These are phyloP conservation scores for Anarrhichthys ocellatus DNA, from an alignment of 2,113 vertebrate genomes.

Conservation along the genomic window DNA sequence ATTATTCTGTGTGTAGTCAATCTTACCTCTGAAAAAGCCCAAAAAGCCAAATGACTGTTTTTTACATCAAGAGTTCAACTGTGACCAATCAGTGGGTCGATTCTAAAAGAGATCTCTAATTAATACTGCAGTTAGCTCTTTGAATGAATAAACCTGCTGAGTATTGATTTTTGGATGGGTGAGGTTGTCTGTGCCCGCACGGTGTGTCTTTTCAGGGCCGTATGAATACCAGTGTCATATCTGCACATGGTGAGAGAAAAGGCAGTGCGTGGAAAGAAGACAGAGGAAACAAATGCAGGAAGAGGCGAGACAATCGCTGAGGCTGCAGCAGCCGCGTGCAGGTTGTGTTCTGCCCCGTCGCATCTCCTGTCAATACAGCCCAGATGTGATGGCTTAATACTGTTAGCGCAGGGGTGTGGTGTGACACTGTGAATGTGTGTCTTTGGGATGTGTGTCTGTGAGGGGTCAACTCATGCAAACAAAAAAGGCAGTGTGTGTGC, in stretches of 20 bases:
- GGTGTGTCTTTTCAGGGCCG: conserved; percentile 3
- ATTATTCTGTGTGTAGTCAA: background rate
- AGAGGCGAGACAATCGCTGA: background rate
- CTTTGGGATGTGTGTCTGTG: conserved; percentile 23
- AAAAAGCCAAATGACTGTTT: background rate
- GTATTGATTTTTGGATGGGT: conserved; percentile 29
- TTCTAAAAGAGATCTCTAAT: conserved; percentile 30
- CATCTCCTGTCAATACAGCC: conserved; percentile 67
- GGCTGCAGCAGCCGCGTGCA: conserved; percentile 16
- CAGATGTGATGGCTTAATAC: conserved; percentile 79
- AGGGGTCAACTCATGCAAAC: conserved; percentile 63
- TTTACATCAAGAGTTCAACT: no score
- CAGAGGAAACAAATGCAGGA: conserved; percentile 1
- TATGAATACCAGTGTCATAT: conserved; percentile 36
- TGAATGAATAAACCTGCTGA: conserved; percentile 43
- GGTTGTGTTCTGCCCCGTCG: conserved; percentile 48
- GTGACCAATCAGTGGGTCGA: conserved; percentile 18
- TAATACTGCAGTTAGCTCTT: conserved; percentile 40
- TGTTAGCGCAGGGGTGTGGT: conserved; percentile 60
- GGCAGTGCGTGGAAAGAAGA: background rate
- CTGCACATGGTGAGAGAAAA: conserved; percentile 21
- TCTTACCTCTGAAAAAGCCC: background rate
- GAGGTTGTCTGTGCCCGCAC: background rate
- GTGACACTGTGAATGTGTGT: conserved; percentile 21
- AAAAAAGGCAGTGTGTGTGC: conserved; percentile 51